These are phyloP conservation scores for Catagonus wagneri DNA, from an alignment of 2,113 vertebrate genomes.

Conservation along the genomic window DNA sequence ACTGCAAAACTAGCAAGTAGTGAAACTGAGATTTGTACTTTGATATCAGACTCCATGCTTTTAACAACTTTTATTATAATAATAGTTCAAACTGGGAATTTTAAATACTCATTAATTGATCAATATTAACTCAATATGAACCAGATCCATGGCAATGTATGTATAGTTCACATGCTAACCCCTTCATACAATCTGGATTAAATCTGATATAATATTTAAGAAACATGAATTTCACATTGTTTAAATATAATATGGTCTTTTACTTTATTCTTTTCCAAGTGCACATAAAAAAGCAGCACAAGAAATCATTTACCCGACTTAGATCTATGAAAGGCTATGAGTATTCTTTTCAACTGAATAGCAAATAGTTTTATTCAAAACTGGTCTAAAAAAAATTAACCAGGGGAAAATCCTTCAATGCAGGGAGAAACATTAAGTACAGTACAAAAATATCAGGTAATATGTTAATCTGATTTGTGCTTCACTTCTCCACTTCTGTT, in stretches of 20 bases:
- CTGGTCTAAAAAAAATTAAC: not conserved
- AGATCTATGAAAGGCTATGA: no score
- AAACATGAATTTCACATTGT: not conserved
- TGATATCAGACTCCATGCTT: not conserved
- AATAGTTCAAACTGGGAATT: not conserved
- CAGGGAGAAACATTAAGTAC: not conserved
- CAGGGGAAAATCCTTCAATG: not conserved
- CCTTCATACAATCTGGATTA: not conserved
- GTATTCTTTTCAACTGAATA: not conserved
- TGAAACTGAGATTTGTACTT: not conserved
- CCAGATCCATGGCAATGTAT: not conserved
- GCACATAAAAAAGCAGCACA: not conserved
- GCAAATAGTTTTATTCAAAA: not conserved
- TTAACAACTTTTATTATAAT: not conserved
- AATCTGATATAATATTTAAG: not conserved
- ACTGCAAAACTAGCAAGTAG: not conserved
- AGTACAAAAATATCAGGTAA: not conserved
- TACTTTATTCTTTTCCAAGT: not conserved
- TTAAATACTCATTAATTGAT: not conserved
- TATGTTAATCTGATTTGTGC: not conserved
- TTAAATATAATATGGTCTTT: not conserved
- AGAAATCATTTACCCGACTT: not conserved
- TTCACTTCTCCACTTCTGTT: not conserved
- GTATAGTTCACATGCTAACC: not conserved
- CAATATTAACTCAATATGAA: not conserved